Percentiles rank a stretch among this genome's conserved stretches.
These are phyloP conservation scores for Drosophila dunni DNA, from an alignment of 1,140 invertebrate genomes.

Conservation along the genomic window DNA sequence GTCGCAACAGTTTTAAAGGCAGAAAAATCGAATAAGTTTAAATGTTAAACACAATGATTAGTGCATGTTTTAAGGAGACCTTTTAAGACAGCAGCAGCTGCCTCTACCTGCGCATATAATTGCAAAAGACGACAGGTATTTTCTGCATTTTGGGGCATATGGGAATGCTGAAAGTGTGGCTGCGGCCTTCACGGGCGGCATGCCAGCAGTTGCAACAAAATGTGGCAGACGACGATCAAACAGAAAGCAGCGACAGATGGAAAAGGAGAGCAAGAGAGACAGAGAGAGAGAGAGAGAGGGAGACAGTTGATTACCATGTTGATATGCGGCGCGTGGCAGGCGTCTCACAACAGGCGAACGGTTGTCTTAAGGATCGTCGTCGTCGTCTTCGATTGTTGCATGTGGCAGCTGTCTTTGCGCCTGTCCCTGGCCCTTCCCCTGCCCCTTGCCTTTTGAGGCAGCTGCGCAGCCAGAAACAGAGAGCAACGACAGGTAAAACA, in stretches of 20 bases:
- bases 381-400: constrained; percentile 5
- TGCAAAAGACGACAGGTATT: constrained; percentile 61
- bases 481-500: constrained; percentile 67
- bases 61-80: constrained; percentile 48
- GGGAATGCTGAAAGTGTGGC: constrained; percentile 19
- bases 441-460: constrained; percentile 50
- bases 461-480: constrained; percentile 49
- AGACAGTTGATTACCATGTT: constrained; percentile 73
- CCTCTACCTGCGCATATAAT: constrained; percentile 65
- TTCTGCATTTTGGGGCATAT: constrained; percentile 27
- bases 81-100: constrained; percentile 30
- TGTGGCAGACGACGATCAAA: constrained; percentile 40
- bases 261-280: constrained; percentile 16
- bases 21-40: constrained; percentile 15
- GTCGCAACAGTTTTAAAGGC: constrained; percentile 6
- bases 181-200: constrained; percentile 36
- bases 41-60: constrained; percentile 56
- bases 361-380: constrained; percentile 45
- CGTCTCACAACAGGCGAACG: constrained; percentile 33
- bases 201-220: constrained; percentile 68
- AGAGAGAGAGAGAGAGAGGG: constrained; percentile 5
- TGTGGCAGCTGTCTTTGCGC: constrained; percentile 71
- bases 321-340: constrained; percentile 80
- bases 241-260: constrained; percentile 50
- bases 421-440: constrained; percentile 3